These are phyloP conservation scores for Takifugu rubripes DNA, from an alignment of 2,797 vertebrate species.

Conservation along the genomic window DNA sequence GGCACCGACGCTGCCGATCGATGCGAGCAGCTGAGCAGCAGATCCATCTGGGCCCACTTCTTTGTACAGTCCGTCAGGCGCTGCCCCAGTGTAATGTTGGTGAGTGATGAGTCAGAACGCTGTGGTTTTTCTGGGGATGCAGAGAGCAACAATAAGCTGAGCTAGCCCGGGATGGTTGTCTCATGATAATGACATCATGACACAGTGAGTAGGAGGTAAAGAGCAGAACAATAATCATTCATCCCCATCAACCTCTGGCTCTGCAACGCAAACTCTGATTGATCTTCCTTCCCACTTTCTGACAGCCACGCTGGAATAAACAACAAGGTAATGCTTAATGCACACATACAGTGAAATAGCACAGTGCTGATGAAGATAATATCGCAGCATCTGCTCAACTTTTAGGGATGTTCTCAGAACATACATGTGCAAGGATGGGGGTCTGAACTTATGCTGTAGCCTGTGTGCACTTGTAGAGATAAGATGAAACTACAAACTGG, in stretches of 20 bases:
- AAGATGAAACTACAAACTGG: slow-evolving; percentile 48
- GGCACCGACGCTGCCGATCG: neutral
- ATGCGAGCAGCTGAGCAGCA: slow-evolving; percentile 7
- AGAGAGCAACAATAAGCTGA: slow-evolving; percentile 37
- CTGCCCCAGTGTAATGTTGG: slow-evolving; percentile 13
- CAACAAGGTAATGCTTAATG: slow-evolving; percentile 30
- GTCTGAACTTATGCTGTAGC: neutral
- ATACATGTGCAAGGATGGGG: neutral
- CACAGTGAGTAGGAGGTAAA: slow-evolving; percentile 59
- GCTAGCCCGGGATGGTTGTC: slow-evolving; percentile 28
- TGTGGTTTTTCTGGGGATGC: slow-evolving; percentile 31
- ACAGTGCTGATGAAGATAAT: neutral
- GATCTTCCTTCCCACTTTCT: slow-evolving; percentile 49
- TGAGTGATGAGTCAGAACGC: slow-evolving; percentile 37
- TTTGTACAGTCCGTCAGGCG: slow-evolving; percentile 13
- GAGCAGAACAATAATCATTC: slow-evolving; percentile 57
- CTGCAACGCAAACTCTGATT: slow-evolving; percentile 53
- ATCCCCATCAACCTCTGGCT: slow-evolving; percentile 57
- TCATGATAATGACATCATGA: slow-evolving; percentile 66
- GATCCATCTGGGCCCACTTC: slow-evolving; percentile 14
- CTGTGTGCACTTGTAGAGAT: slow-evolving; percentile 36
- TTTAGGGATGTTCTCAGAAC: slow-evolving; percentile 1
- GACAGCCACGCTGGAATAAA: slow-evolving; percentile 43
- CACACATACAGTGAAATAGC: slow-evolving; percentile 15
- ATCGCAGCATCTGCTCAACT: slow-evolving; percentile 9